phyloP scores from a whole-genome alignment of 2,113 vertebrate genomes.

The Vireo altiloquus region DNA sequence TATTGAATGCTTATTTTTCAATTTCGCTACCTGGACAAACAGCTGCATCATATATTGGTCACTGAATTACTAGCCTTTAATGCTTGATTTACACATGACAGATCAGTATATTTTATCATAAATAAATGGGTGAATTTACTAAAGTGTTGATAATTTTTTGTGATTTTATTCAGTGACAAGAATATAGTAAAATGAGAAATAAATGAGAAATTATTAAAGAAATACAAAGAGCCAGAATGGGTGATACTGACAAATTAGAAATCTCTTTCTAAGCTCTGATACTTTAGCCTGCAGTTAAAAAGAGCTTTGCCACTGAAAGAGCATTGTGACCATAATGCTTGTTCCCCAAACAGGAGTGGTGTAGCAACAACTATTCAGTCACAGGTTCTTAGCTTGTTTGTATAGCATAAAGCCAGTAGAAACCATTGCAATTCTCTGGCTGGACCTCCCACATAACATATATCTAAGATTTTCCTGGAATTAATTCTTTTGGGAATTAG shows the following conservation, averaged over 20 bases:
- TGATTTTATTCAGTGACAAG: neutral
- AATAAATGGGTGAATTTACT: neutral
- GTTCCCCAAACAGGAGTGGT: constrained; percentile 20
- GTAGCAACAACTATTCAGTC: constrained; percentile 42
- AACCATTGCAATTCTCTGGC: constrained; percentile 27
- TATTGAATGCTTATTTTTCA: neutral
- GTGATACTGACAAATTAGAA: neutral
- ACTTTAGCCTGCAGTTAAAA: constrained; percentile 37
- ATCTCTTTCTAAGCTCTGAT: neutral
- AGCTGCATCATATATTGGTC: neutral
- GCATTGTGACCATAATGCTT: constrained; percentile 33
- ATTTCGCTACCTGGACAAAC: neutral
- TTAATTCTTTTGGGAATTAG: neutral
- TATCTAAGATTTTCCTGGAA: constrained; percentile 4
- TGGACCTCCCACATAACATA: constrained; percentile 47
- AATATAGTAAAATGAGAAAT: neutral
- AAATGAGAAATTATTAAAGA: neutral
- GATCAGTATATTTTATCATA: neutral
- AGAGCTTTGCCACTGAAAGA: constrained; percentile 51
- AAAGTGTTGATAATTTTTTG: neutral
- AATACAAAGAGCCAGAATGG: neutral
- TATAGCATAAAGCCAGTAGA: constrained; percentile 46
- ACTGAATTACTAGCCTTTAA: neutral
- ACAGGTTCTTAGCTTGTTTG: constrained; percentile 54
- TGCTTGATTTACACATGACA: neutral